These are phyloP conservation scores for Macrobrachium nipponense DNA, from an alignment of 1,140 invertebrate species.

Conservation along the genomic window DNA sequence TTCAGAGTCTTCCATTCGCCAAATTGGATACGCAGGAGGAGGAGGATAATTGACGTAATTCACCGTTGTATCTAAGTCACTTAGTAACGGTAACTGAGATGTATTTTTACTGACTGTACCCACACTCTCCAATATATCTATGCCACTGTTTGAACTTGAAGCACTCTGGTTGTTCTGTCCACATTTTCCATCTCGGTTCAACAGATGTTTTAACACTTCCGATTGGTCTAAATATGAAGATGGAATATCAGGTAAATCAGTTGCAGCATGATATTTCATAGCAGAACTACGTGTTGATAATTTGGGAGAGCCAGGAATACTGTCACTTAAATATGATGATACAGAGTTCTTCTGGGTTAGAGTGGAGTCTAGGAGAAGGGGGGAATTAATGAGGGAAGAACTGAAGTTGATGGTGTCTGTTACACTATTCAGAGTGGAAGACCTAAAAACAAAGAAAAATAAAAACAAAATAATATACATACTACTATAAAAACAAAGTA, in stretches of 20 bases:
- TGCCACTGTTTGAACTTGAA: conserved; percentile 48
- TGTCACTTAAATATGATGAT: conserved; percentile 38
- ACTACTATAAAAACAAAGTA: too few species aligned
- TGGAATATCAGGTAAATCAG: conserved; percentile 86
- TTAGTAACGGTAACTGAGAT: conserved; percentile 26
- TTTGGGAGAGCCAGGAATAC: conserved; percentile 34
- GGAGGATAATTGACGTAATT: conserved; percentile 59
- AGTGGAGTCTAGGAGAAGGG: not conserved
- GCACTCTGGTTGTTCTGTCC: conserved; percentile 49
- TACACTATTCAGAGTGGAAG: too few species aligned
- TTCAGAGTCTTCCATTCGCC: conserved; percentile 70
- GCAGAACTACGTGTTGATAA: conserved; percentile 35
- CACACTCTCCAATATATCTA: conserved; percentile 34
- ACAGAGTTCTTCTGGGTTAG: conserved; percentile 31
- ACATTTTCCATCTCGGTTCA: conserved; percentile 76
- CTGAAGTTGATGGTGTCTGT: conserved; percentile 55
- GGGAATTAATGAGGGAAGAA: conserved; percentile 38
- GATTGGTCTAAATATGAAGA: conserved; percentile 87
- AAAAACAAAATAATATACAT: too few species aligned
- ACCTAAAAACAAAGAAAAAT: too few species aligned
- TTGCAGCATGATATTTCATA: conserved; percentile 70
- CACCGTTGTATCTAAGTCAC: conserved; percentile 60
- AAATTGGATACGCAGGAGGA: conserved; percentile 68
- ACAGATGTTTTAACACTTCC: conserved; percentile 85
- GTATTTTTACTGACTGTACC: conserved; percentile 5